Base-by-base conservation (phyloP, 2,797 vertebrate genomes). In the Rhyacichthys aspro region DNA sequence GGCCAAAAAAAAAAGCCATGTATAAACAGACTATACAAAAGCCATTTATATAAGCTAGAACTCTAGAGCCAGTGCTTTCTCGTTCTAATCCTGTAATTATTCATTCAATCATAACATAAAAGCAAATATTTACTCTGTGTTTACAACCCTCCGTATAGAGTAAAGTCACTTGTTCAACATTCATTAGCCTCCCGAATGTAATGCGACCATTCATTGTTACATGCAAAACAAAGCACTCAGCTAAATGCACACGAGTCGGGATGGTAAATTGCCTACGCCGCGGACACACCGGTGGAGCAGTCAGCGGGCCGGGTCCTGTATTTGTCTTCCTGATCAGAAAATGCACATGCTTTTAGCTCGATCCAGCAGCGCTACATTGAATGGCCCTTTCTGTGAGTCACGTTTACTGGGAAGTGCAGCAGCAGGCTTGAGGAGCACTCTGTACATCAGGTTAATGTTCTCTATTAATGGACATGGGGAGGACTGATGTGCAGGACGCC, bases 361-460 rank as follows among this genome's bases (percentile, higher is more conserved):
- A 34, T 79, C 50, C 81, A 61, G 76, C 76, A 3, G 23, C 73
- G 79, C 78, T 81, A 82, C 84, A 68, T 78, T 75, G 72, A 76
- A 79, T 77, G 47, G 76, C 77, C 76, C 62, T 82, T 54, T 81
- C 72, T 85, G 62, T 90, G 90, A 93, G 85, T 91, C 90, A 88
- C 79, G 76, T 86, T 91, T 92, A 87, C 90, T 82, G 86, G 88
- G 89, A 92, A 93, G 88, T 78, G 83, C 85, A 85, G 82, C 85
- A 83, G 81, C 78, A 70, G 86, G 84, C 85, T 84, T 74, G 83
- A 88, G 89, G 79, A 91, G 87, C 87, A 90, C 91, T 91, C 83
- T 92, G 91, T 93, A 85, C 90, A 88, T 84, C 88, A 90, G 91
- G 90, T 92, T 94, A 92, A 93, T 94, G 91, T 91, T 92, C 91